A percentile compares a stretch with the other conserved stretches of the same genome.
phyloP scores from a whole-genome alignment of 2,888 invertebrate genomes.

The Watsonalla binaria region DNA sequence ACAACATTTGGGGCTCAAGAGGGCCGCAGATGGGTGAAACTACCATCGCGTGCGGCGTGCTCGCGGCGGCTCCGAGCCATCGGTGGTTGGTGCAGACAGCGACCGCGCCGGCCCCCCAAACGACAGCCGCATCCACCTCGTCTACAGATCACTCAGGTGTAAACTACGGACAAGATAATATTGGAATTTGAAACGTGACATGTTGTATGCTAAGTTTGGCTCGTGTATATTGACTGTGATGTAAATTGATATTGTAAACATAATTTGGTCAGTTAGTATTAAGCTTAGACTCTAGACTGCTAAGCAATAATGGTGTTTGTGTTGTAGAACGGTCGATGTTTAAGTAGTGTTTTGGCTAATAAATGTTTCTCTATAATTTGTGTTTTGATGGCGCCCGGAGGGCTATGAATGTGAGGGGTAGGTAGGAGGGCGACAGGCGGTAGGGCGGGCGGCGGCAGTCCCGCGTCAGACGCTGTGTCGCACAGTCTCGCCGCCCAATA shows the following conservation, averaged over 20 bases:
- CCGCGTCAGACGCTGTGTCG: slow-evolving; percentile 71
- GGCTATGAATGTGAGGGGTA: slow-evolving; percentile 43
- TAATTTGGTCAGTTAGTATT: slow-evolving; percentile 3
- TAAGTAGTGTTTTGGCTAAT: slow-evolving; percentile 71
- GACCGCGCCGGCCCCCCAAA: slow-evolving; percentile 48
- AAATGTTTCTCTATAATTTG: slow-evolving; percentile 68
- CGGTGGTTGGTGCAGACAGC: slow-evolving; percentile 51
- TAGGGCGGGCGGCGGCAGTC: slow-evolving; percentile 62
- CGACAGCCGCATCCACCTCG: slow-evolving; percentile 53
- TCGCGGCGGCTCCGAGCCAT: slow-evolving; percentile 44
- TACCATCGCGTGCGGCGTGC: slow-evolving; percentile 52
- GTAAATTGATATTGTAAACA: slow-evolving; percentile 7
- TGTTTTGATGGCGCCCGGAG: slow-evolving; percentile 66
- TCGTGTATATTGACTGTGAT: slow-evolving; percentile 4
- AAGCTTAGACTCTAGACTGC: slow-evolving; percentile 7
- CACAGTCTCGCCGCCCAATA: slow-evolving; percentile 53
- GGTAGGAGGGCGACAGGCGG: slow-evolving; percentile 33
- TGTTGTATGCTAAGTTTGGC: slow-evolving; percentile 8
- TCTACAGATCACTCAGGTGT: slow-evolving; percentile 75
- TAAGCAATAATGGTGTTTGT: slow-evolving; percentile 34
- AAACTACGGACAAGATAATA: slow-evolving; percentile 20
- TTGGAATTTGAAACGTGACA: neutral
- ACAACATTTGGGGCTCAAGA: slow-evolving; percentile 64
- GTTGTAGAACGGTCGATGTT: slow-evolving; percentile 58
- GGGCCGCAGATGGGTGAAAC: slow-evolving; percentile 45